Evolutionary conservation across 1,140 invertebrate species (phyloP), one percentile per base, ranked within the genome.

Genomic region (Diuraphis noxia): DNA sequence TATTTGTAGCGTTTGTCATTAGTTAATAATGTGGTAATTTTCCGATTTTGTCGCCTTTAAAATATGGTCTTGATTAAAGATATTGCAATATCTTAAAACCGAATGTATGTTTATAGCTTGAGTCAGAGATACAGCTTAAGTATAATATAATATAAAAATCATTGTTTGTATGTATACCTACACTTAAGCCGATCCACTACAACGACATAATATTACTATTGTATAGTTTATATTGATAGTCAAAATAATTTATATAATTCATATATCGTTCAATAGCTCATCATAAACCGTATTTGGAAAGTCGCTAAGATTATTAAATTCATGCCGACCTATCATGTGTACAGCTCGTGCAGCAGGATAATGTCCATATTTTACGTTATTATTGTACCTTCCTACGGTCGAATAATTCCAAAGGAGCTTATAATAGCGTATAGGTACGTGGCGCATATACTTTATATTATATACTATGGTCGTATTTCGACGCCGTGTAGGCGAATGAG

Each of bases 401-500:
- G 13, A n/a, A 72, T n/a, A 17, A n/a, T 72, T 72, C 56, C 5
- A n/a, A 72, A 72, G 30, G 30, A 17, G 56, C 56, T n/a, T 72
- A 72, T n/a, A 72, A 56, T 30, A 63, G 30, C 30, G 17, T 2
- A 3, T 49, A 21, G 19, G 30, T 19, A 72, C 30, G 56, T 17
- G 81, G 40, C 81, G 40, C 30, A 81, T 23, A 21, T 13, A 4
- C 23, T 21, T 49, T 21, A 43, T 21, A 49, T 21, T 49, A 49
- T 10, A 43, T 5, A 43, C 13, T 49, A 49, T 86, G n/a, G 43
- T 41, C 82, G 41, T 49, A 23, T 49, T 49, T 36, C 84, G n/a
- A 85, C 30, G 56, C 13, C n/a, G 84, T 86, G 43, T 86, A 36
- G 84, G 84, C 43, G 84, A 41, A 36, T 49, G 84, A 40, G 56